Percentiles rank a stretch among this genome's conserved stretches.
Conservation (phyloP, 2,888 invertebrate genomes). For the Laothoe populi region DNA sequence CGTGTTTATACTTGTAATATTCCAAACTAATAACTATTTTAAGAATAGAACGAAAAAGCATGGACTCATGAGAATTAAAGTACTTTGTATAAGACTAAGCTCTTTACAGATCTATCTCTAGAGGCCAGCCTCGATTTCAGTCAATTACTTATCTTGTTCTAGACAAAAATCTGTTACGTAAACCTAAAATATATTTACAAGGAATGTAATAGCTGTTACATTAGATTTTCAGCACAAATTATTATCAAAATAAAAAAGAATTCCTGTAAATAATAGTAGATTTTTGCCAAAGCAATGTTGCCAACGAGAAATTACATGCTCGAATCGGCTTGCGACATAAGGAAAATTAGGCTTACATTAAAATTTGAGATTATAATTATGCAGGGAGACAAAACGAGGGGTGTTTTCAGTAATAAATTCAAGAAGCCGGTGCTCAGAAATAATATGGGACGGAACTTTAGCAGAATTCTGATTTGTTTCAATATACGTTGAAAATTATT, state of each 20-base stretch:
- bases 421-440: conserved; percentile 11
- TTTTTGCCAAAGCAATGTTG: background rate
- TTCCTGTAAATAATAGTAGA: background rate
- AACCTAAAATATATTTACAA: background rate
- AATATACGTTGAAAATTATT: conserved; percentile 1
- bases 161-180: background rate
- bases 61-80: too few species aligned
- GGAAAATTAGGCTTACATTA: conserved; percentile 23
- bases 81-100: background rate
- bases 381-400: conserved; percentile 21
- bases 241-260: background rate
- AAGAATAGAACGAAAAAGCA: too few species aligned
- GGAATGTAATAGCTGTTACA: background rate
- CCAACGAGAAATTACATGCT: conserved; percentile 13
- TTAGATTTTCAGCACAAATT: background rate
- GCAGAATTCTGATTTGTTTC: background rate
- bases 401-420: conserved; percentile 21
- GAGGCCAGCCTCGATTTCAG: background rate
- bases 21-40: too few species aligned
- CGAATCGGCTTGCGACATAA: conserved; percentile 10
- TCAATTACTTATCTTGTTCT: background rate
- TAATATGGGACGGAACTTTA: conserved; percentile 7
- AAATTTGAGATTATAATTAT: conserved; percentile 25
- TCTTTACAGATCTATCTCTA: too few species aligned
- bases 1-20: too few species aligned